Percentiles rank a stretch among this genome's conserved stretches.
Evolutionary conservation across 2,888 invertebrate species (phyloP).

Genomic region (Meteorus colon): DNA sequence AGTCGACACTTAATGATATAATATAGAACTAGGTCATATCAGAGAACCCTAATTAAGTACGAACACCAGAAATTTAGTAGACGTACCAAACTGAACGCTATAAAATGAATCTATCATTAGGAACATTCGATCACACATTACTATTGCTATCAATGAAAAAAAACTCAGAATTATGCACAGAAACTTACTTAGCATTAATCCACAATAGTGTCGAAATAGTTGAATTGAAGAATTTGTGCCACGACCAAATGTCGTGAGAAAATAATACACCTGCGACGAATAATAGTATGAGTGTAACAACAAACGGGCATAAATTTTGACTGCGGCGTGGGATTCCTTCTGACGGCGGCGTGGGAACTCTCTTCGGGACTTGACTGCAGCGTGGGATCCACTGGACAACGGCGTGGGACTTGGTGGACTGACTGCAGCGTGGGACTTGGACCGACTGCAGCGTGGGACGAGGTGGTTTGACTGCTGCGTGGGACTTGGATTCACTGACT

Average conservation of each 20-base stretch:
- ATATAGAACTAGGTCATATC: too few species aligned
- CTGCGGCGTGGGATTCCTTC: not conserved
- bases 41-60: too few species aligned
- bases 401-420: constrained; percentile 17
- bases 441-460: constrained; percentile 31
- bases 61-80: too few species aligned
- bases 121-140: too few species aligned
- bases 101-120: too few species aligned
- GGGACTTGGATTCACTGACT: constrained; percentile 5
- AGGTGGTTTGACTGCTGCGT: not conserved
- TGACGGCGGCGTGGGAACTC: not conserved
- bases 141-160: too few species aligned
- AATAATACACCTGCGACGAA: not conserved
- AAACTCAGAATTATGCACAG: too few species aligned
- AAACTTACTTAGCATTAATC: too few species aligned
- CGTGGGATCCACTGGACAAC: constrained; percentile 30
- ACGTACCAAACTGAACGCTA: too few species aligned
- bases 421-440: not conserved
- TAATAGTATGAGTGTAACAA: not conserved
- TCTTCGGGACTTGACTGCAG: constrained; percentile 21
- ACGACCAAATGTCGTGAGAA: not conserved
- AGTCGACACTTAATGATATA: too few species aligned
- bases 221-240: too few species aligned
- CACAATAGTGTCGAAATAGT: too few species aligned
- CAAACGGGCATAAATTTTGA: not conserved